A percentile compares a stretch with the other conserved stretches of the same genome.
phyloP scores from a whole-genome alignment of 2,797 vertebrate species.

The Coendou prehensilis region DNA sequence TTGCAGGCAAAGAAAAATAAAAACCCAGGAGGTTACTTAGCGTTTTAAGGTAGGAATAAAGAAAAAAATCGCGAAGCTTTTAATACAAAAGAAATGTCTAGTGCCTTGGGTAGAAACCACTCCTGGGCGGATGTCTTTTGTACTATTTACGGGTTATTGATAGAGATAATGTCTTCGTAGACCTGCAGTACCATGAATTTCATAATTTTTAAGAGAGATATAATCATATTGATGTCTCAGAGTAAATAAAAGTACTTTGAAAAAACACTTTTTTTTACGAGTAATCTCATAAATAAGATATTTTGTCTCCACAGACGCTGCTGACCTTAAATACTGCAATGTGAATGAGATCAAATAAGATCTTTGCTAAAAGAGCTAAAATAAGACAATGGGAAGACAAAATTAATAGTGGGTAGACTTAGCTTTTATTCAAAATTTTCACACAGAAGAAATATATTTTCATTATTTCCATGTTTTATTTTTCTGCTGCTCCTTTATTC shows the following conservation, averaged over 20 bases:
- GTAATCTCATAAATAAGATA: slow-evolving; percentile 67
- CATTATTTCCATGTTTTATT: background rate
- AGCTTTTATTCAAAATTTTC: background rate
- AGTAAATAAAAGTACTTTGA: slow-evolving; percentile 59
- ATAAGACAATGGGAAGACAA: slow-evolving; percentile 37
- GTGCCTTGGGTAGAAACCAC: background rate
- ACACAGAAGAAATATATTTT: slow-evolving; percentile 40
- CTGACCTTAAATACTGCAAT: slow-evolving; percentile 49
- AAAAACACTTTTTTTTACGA: slow-evolving; percentile 48
- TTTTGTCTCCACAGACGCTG: slow-evolving; percentile 42
- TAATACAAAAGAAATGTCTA: slow-evolving; percentile 41
- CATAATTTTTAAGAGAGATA: slow-evolving; percentile 64
- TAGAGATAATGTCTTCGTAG: background rate
- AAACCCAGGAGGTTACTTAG: background rate
- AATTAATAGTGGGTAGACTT: slow-evolving; percentile 22
- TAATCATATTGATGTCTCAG: slow-evolving; percentile 39
- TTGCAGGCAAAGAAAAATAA: slow-evolving; percentile 42
- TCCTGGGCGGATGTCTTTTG: slow-evolving; percentile 7
- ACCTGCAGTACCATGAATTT: background rate
- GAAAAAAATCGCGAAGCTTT: background rate
- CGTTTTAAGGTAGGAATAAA: background rate
- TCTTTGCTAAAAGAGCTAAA: slow-evolving; percentile 63
- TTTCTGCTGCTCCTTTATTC: background rate
- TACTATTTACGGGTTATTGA: slow-evolving; percentile 16
- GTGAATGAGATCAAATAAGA: slow-evolving; percentile 51